Evolutionary conservation across 2,888 invertebrate genomes (phyloP).

Genomic region (Patella depressa): DNA sequence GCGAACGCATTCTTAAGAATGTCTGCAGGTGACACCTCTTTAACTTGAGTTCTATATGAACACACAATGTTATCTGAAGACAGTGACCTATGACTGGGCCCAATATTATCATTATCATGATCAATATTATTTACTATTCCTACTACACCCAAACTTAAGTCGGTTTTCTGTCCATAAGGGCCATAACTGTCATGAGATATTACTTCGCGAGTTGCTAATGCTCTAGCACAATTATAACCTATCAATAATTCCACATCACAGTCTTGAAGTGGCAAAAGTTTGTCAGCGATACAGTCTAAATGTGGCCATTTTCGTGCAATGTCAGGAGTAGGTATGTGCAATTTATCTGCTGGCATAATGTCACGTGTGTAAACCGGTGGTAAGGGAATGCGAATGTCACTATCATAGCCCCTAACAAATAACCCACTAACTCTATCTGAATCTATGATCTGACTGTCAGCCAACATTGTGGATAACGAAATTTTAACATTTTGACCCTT

Average conservation of each 20-base stretch:
- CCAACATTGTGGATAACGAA: neutral
- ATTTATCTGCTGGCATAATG: constrained; percentile 36
- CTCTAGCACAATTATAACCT: constrained; percentile 42
- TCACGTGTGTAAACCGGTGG: constrained; percentile 36
- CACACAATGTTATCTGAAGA: neutral
- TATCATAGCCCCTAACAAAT: constrained; percentile 31
- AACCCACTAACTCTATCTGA: constrained; percentile 19
- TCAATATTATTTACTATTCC: constrained; percentile 17
- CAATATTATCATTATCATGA: constrained; percentile 2
- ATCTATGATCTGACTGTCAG: neutral
- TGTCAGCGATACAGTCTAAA: constrained; percentile 29
- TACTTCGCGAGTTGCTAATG: constrained; percentile 36
- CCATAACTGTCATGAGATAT: constrained; percentile 29
- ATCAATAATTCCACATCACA: constrained; percentile 40
- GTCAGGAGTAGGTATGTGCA: constrained; percentile 42
- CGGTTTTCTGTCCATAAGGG: constrained; percentile 38
- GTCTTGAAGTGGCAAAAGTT: constrained; percentile 27
- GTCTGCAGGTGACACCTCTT: neutral
- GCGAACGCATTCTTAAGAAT: too few relatives aligned
- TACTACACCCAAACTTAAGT: constrained; percentile 39
- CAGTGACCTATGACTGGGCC: constrained; percentile 7
- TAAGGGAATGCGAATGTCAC: constrained; percentile 24
- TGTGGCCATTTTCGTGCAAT: constrained; percentile 39
- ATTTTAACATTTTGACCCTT: too few relatives aligned
- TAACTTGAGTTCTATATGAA: neutral